Percentiles rank a stretch among this genome's conserved stretches.
phyloP scores from a whole-genome alignment of 2,113 vertebrate species.

The Phaethornis superciliosus region DNA sequence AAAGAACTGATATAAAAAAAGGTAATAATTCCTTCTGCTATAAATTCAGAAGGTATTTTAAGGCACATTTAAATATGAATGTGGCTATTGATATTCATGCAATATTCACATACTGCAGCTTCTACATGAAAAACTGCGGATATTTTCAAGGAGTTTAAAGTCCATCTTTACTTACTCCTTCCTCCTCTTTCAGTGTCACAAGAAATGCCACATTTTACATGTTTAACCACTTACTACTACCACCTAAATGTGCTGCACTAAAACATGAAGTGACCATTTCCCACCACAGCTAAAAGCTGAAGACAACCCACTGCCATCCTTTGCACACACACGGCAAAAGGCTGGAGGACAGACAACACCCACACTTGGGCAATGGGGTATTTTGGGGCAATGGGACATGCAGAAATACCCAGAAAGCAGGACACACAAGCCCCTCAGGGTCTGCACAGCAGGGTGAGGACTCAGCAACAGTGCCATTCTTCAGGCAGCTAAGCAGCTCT shows the following conservation, averaged over 20 bases:
- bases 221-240: not conserved
- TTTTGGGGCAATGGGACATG: not conserved
- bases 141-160: not conserved
- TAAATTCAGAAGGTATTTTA: not conserved
- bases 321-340: fast-evolving
- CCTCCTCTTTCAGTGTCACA: not conserved
- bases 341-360: not conserved
- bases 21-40: not conserved
- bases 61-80: not conserved
- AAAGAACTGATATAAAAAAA: not conserved
- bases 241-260: not conserved
- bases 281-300: not conserved
- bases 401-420: not conserved
- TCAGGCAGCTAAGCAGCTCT: not conserved
- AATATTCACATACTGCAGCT: not conserved
- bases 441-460: fast-evolving
- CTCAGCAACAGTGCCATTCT: not conserved
- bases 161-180: not conserved
- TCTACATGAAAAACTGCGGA: not conserved
- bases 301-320: not conserved
- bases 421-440: not conserved
- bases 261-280: not conserved
- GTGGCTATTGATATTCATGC: not conserved
- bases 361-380: not conserved
- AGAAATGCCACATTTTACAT: not conserved